Percentiles rank a stretch among this genome's conserved stretches.
phyloP scores from a whole-genome alignment of 1,140 invertebrate genomes.

The Patella vulgata region DNA sequence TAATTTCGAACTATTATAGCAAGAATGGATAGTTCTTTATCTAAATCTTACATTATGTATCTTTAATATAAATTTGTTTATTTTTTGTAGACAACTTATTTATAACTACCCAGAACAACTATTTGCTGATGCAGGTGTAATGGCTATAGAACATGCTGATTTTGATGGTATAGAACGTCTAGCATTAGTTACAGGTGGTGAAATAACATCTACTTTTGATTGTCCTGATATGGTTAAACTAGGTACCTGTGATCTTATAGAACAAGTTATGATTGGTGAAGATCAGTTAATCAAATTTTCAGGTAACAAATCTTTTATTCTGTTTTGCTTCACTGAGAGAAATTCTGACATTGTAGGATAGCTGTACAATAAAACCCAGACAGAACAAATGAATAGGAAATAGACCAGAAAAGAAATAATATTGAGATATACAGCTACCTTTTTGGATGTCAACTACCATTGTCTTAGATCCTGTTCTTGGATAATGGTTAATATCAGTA shows the following conservation, averaged over 20 bases:
- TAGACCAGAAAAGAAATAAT: too few relatives aligned
- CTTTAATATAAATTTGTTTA: too few relatives aligned
- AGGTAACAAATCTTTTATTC: constrained; percentile 65
- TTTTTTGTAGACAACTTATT: constrained; percentile 85
- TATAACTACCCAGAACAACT: constrained; percentile 99
- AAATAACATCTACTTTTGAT: constrained; percentile 99
- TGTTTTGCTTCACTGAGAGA: not conserved
- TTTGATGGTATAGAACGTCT: constrained; percentile 99
- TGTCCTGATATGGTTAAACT: constrained; percentile 90
- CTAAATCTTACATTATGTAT: too few relatives aligned
- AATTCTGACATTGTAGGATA: too few relatives aligned
- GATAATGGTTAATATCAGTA: too few relatives aligned
- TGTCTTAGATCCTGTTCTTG: too few relatives aligned
- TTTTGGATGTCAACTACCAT: too few relatives aligned
- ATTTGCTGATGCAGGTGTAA: constrained; percentile 97
- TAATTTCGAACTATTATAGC: too few relatives aligned
- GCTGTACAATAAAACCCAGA: too few relatives aligned
- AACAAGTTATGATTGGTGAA: constrained; percentile 99
- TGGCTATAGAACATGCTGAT: constrained; percentile 99
- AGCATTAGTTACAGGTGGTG: constrained; percentile 94
- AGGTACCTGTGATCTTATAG: constrained; percentile 94
- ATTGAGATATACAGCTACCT: too few relatives aligned
- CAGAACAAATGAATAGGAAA: too few relatives aligned
- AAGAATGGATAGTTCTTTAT: too few relatives aligned
- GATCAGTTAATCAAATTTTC: constrained; percentile 95